Percentiles rank a stretch among this genome's conserved stretches.
Evolutionary conservation across 2,888 invertebrate species (phyloP).

Genomic region (Slavum lentiscoides): DNA sequence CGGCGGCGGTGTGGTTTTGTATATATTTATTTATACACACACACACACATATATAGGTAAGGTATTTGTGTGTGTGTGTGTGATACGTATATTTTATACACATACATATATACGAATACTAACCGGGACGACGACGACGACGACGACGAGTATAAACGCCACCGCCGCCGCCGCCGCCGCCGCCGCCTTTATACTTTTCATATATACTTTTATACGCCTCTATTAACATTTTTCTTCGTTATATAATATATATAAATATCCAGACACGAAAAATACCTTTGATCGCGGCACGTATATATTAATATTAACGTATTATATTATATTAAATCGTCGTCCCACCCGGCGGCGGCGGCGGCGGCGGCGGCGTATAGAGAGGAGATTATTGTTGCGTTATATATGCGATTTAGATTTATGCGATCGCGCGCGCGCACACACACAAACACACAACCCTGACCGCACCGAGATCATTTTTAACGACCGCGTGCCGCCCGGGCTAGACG

Average conservation of each 20-base stretch:
- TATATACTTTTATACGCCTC: conserved; percentile 43
- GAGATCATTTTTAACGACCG: conserved; percentile 49
- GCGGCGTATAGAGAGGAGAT: conserved; percentile 12
- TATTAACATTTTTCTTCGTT: conserved; percentile 49
- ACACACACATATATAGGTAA: not conserved
- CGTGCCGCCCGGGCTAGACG: conserved; percentile 49
- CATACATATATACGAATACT: not conserved
- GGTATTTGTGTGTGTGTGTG: not conserved
- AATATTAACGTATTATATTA: conserved; percentile 22
- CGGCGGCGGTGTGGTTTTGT: conserved; percentile 9
- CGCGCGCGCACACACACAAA: conserved; percentile 25
- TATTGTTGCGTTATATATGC: conserved; percentile 36
- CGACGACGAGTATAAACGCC: conserved; percentile 40
- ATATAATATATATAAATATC: not conserved
- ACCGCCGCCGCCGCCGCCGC: conserved; percentile 28
- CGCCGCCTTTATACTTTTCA: conserved; percentile 24
- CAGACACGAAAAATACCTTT: conserved; percentile 51
- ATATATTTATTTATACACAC: not conserved
- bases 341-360: not conserved
- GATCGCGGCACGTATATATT: conserved; percentile 34
- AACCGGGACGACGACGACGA: not conserved
- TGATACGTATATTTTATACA: not conserved
- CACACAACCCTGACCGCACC: conserved; percentile 37
- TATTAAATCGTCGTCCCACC: conserved; percentile 27
- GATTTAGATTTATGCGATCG: conserved; percentile 52